Evolutionary conservation across 2,888 invertebrate genomes (phyloP).

Genomic region (Chymomyza procnemis): DNA sequence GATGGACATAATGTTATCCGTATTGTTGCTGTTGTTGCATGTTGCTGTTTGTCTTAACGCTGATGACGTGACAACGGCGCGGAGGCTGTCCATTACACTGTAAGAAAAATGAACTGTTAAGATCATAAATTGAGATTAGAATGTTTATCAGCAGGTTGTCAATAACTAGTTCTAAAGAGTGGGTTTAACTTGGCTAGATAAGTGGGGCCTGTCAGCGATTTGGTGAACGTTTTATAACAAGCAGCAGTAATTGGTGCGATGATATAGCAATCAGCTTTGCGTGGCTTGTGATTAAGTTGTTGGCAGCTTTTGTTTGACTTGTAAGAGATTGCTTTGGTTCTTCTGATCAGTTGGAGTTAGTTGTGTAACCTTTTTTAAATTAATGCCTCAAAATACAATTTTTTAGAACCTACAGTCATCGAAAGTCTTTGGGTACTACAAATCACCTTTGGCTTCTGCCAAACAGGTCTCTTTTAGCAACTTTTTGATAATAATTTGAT

Average conservation of each 20-base stretch:
- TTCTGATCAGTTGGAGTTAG: too few species aligned
- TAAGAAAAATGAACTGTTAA: not conserved
- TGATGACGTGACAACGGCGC: not conserved
- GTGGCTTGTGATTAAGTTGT: not conserved
- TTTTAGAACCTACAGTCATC: too few species aligned
- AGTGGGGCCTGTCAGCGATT: not conserved
- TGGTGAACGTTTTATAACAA: not conserved
- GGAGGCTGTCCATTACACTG: too few species aligned
- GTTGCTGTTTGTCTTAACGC: not conserved
- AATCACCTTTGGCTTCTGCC: too few species aligned
- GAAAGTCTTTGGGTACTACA: too few species aligned
- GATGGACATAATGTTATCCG: not conserved
- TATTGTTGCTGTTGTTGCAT: not conserved
- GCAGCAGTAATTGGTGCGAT: not conserved
- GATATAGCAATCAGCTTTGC: not conserved
- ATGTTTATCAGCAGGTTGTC: not conserved
- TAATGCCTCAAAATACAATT: too few species aligned
- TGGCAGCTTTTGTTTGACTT: not conserved
- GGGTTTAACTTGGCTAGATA: not conserved
- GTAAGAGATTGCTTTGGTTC: too few species aligned
- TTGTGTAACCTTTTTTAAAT: too few species aligned
- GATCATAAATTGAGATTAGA: not conserved
- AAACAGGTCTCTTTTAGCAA: too few species aligned
- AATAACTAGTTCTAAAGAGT: not conserved
- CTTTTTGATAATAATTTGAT: too few species aligned